Conservation (phyloP, 2,888 invertebrate genomes). For the Helicoverpa assulta region DNA sequence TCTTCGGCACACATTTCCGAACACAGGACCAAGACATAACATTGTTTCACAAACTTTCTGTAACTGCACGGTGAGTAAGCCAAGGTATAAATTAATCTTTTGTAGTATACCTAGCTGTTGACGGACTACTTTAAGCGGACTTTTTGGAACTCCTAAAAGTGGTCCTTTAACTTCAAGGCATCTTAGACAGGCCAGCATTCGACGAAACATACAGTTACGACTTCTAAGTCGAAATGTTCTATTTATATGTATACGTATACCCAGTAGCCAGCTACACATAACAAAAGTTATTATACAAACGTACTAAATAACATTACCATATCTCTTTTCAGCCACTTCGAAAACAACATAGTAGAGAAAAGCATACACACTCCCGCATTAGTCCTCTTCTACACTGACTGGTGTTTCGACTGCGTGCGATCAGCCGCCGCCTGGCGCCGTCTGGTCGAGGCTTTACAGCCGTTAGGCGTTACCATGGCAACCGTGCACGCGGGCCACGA, state of each 20-base stretch:
- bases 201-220: too few species aligned
- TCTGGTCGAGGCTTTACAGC: conserved; percentile 96
- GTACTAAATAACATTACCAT: not conserved
- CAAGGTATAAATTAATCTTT: not conserved
- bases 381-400: conserved; percentile 97
- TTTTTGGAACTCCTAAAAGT: too few species aligned
- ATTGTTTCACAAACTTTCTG: conserved; percentile 95
- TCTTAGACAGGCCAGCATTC: too few species aligned
- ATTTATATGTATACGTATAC: too few species aligned
- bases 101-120: too few species aligned
- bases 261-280: too few species aligned
- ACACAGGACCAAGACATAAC: conserved; percentile 96
- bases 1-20: conserved; percentile 94
- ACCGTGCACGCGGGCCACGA: conserved; percentile 96
- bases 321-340: conserved; percentile 93
- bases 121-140: too few species aligned
- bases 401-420: conserved; percentile 97
- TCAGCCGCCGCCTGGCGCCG: conserved; percentile 96
- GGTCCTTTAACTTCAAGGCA: too few species aligned
- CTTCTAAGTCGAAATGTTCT: too few species aligned
- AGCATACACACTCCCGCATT: conserved; percentile 95
- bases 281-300: too few species aligned
- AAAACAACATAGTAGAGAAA: conserved; percentile 95
- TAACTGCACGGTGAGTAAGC: conserved; percentile 93
- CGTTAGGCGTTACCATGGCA: conserved; percentile 94